A percentile compares a stretch with the other conserved stretches of the same genome.
Conservation (phyloP, 2,113 vertebrate genomes). For the Callaeas wilsoni region DNA sequence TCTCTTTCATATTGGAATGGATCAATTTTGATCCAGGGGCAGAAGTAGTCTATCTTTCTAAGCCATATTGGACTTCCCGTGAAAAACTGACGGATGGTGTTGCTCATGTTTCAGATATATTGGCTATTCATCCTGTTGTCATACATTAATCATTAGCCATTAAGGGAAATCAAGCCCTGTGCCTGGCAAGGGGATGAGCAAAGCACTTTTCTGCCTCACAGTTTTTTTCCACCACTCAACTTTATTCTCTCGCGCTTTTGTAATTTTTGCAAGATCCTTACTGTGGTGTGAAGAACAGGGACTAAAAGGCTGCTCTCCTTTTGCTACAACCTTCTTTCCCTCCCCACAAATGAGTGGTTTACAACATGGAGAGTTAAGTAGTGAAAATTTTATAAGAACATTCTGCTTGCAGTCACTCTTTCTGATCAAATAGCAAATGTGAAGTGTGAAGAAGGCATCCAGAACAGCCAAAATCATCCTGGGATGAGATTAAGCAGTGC, state of each 20-base stretch:
- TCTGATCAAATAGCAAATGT: background rate
- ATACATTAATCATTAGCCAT: conserved; percentile 8
- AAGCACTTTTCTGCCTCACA: background rate
- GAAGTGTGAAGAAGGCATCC: background rate
- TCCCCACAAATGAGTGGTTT: background rate
- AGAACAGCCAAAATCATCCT: background rate
- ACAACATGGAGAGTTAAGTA: background rate
- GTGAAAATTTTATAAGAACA: background rate
- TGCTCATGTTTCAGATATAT: background rate
- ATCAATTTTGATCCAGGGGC: background rate
- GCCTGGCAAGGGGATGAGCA: background rate
- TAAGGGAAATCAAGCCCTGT: background rate
- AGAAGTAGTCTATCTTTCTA: background rate
- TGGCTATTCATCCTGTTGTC: background rate
- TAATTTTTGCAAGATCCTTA: background rate
- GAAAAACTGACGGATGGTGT: background rate
- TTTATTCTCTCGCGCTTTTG: background rate
- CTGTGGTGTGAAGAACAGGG: background rate
- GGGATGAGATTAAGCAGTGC: background rate
- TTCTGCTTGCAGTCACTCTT: background rate
- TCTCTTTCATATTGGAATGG: background rate
- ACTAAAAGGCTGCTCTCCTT: background rate
- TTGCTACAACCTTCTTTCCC: background rate
- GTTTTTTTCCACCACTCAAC: background rate
- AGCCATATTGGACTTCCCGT: background rate